Percentiles rank a stretch among this genome's conserved stretches.
These are phyloP conservation scores for Sturnira hondurensis DNA, from an alignment of 2,113 vertebrate species.

Conservation along the genomic window DNA sequence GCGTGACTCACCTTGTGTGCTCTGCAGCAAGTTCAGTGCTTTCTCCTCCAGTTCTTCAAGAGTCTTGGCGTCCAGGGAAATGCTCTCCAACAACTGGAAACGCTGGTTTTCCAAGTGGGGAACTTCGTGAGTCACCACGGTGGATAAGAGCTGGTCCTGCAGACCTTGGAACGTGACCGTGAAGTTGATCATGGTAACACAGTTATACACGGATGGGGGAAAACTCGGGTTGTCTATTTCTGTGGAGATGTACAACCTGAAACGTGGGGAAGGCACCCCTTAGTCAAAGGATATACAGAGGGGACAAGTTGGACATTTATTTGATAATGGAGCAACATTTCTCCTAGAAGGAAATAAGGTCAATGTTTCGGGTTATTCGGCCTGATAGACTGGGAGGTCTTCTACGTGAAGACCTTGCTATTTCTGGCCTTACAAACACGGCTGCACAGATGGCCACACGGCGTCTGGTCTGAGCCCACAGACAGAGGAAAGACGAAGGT, in stretches of 20 bases:
- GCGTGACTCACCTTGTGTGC: slow-evolving; percentile 68
- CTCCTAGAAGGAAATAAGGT: not conserved
- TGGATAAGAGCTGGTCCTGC: slow-evolving; percentile 79
- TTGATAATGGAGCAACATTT: not conserved
- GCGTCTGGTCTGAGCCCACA: not conserved
- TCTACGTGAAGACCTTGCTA: not conserved
- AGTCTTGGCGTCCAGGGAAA: slow-evolving; percentile 62
- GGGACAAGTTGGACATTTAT: not conserved
- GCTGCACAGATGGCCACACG: not conserved
- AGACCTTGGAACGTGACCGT: slow-evolving; percentile 75
- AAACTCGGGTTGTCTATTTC: slow-evolving; percentile 73
- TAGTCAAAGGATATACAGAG: not conserved
- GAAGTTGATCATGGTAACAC: slow-evolving; percentile 79
- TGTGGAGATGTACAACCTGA: slow-evolving; percentile 78
- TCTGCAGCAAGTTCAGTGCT: slow-evolving; percentile 75
- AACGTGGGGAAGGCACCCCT: not conserved
- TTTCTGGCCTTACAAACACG: not conserved
- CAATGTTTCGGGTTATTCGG: not conserved
- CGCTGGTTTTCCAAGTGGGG: slow-evolving; percentile 75
- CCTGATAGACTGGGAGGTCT: not conserved
- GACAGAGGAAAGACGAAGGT: not conserved
- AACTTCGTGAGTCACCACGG: slow-evolving; percentile 68
- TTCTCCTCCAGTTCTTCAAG: slow-evolving; percentile 77
- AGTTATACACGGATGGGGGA: slow-evolving; percentile 69
- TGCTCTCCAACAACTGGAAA: slow-evolving; percentile 69